Evolutionary conservation across 2,113 vertebrate genomes (phyloP), one percentile per base, ranked within the genome.

Genomic region (Mormyrus lacerda): DNA sequence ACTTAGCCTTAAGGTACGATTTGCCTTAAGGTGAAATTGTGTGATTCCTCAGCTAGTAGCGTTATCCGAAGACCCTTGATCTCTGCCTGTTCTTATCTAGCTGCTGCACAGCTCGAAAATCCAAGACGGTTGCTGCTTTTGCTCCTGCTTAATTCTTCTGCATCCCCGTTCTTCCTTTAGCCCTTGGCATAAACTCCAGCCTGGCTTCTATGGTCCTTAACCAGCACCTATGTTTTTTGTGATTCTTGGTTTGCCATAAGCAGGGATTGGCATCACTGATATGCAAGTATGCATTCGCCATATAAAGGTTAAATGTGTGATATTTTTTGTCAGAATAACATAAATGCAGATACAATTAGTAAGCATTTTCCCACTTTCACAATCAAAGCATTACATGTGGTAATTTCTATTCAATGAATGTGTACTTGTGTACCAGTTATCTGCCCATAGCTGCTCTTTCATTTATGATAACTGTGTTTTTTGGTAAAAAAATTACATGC

Each of bases 111-210:
- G 7, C 69, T 90, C 76, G 44, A 65, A 35, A 87, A 88, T n/a
- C 24, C 82, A 89, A 10, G 79, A 10, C 87, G 89, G 92, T 92
- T 93, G 83, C 91, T 89, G 89, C 90, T 91, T 93, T 89, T 93
- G 92, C 91, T 91, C 92, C 89, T 88, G 7, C 82, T 91, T 58
- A 58, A 51, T 91, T 51, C 50, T 85, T 21, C 1, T 53, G 76
- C 73, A 79, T 73, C 87, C 73, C 92, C 90, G 85, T 73, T 51
- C 35, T 42, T 88, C 87, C 76, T 47, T 88, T 89, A 92, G 91
- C 61, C 90, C 89, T 90, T 86, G 87, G 79, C 19, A 90, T 51
- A 50, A 91, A 47, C 53, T 90, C 69, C 76, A 58, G 1, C 85
- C 85, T 84, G 85, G 65, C 79, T 48, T 88, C 79, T 89, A 0